Conservation (phyloP, 2,113 vertebrate species). For the Pyrgilauda ruficollis region DNA sequence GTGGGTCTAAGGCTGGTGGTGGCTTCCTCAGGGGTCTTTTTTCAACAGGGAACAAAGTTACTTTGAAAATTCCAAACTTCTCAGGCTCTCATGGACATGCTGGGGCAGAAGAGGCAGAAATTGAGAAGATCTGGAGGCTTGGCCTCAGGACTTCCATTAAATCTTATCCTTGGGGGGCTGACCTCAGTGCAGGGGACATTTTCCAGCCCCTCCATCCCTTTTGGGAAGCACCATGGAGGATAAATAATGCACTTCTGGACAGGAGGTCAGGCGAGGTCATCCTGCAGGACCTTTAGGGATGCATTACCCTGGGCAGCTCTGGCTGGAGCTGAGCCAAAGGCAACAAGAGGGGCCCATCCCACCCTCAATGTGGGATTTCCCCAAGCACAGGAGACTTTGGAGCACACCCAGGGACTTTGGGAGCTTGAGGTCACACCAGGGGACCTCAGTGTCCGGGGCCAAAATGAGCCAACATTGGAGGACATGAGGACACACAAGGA, state of each 20-base stretch:
- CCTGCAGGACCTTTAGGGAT: neutral
- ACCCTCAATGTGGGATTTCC: neutral
- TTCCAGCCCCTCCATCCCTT: neutral
- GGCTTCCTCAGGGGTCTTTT: neutral
- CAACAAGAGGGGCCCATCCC: neutral
- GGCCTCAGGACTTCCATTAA: neutral
- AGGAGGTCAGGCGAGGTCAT: neutral
- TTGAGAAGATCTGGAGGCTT: neutral
- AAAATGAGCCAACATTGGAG: too few species aligned
- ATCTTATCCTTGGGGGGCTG: neutral
- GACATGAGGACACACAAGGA: neutral
- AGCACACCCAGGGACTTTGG: rapidly evolving
- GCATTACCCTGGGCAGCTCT: neutral
- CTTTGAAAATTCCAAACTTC: neutral
- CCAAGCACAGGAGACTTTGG: neutral
- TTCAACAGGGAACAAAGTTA: neutral
- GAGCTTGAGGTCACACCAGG: neutral
- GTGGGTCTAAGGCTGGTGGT: rapidly evolving
- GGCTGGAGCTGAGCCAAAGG: neutral
- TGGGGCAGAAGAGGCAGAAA: neutral
- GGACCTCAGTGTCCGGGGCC: rapidly evolving
- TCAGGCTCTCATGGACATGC: neutral
- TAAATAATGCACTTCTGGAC: neutral
- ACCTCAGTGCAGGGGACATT: neutral
- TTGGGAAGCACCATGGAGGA: neutral